These are phyloP conservation scores for Acanthurus tractus DNA, from an alignment of 2,797 vertebrate species.

Conservation along the genomic window DNA sequence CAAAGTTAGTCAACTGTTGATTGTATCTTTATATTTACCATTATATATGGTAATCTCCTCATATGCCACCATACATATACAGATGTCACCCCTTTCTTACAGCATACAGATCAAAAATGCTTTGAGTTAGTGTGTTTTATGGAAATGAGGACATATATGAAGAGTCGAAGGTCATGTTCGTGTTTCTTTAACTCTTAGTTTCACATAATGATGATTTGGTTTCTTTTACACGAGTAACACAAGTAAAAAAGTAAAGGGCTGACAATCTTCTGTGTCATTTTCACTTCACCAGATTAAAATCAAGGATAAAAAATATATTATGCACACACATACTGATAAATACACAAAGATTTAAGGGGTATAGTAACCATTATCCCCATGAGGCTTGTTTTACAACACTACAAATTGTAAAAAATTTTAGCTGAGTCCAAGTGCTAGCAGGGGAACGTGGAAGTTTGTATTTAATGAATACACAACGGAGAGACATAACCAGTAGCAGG, in stretches of 20 bases:
- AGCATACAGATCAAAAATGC: background rate
- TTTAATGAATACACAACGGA: constrained; percentile 72
- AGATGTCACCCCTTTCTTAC: background rate
- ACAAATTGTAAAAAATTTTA: constrained; percentile 33
- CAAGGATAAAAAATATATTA: background rate
- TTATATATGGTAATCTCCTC: too few species aligned
- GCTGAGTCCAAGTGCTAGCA: constrained; percentile 36
- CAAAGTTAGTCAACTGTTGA: too few species aligned
- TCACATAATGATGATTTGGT: background rate
- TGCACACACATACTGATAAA: background rate
- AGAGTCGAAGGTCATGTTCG: background rate
- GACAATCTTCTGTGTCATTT: constrained; percentile 4
- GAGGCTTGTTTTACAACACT: constrained; percentile 39
- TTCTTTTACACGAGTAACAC: background rate
- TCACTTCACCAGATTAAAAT: background rate
- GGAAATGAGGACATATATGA: too few species aligned
- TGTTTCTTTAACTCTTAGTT: background rate
- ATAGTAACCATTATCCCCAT: background rate
- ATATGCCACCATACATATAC: background rate
- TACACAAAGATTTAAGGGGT: background rate
- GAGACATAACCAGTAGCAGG: constrained; percentile 42
- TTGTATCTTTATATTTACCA: background rate
- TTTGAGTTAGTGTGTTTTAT: background rate
- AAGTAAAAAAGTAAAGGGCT: background rate
- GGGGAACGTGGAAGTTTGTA: constrained; percentile 20